These are phyloP conservation scores for Semotilus atromaculatus DNA, from an alignment of 2,797 vertebrate species.

Conservation along the genomic window DNA sequence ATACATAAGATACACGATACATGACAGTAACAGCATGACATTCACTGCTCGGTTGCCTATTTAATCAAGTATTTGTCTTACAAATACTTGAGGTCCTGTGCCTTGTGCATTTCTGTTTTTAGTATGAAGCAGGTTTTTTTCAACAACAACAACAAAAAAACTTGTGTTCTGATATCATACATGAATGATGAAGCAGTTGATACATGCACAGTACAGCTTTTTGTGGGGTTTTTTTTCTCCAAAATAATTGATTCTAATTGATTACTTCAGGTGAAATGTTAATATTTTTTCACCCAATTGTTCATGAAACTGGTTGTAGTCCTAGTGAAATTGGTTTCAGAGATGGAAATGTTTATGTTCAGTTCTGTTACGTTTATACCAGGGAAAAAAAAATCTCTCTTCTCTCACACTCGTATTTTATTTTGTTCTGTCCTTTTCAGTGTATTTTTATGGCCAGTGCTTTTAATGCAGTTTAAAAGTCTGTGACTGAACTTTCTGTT, in stretches of 20 bases:
- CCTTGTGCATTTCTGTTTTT: slow-evolving; percentile 39
- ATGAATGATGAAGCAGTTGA: not conserved
- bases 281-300: not conserved
- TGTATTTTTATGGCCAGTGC: not conserved
- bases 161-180: not conserved
- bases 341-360: not conserved
- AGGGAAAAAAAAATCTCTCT: not conserved
- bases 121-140: not conserved
- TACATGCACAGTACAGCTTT: not conserved
- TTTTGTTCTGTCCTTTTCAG: not conserved
- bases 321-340: not conserved
- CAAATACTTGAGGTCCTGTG: slow-evolving; percentile 19
- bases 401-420: not conserved
- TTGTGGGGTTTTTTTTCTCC: not conserved
- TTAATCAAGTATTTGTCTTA: slow-evolving; percentile 18
- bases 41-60: slow-evolving; percentile 1
- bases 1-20: not conserved
- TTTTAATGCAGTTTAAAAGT: not conserved
- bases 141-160: too few relatives aligned
- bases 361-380: not conserved
- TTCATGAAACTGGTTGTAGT: not conserved
- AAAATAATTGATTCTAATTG: not conserved
- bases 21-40: not conserved
- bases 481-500: not conserved
- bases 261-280: slow-evolving; percentile 11